A percentile compares a stretch with the other conserved stretches of the same genome.
Evolutionary conservation across 2,797 vertebrate species (phyloP).

Genomic region (Podarcis siculus): DNA sequence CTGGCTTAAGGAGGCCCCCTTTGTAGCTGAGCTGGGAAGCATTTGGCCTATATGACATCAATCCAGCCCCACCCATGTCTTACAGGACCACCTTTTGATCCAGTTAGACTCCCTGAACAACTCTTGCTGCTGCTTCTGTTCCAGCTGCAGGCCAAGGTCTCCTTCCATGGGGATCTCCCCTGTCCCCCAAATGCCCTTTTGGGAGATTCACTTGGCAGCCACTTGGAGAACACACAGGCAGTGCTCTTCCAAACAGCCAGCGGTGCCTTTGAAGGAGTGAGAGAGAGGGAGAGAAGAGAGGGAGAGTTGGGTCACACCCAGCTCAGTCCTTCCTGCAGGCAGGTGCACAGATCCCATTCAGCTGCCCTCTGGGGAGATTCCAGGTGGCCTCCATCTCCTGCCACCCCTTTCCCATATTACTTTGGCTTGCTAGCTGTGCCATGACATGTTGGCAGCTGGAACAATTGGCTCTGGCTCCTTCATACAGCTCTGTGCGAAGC

Average conservation of each 20-base stretch:
- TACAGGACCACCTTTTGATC: not conserved
- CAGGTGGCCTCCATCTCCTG: slow-evolving; percentile 69
- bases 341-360: slow-evolving; percentile 70
- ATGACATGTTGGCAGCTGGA: slow-evolving; percentile 68
- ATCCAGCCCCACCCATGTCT: not conserved
- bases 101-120: not conserved
- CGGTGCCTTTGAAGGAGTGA: slow-evolving; percentile 54
- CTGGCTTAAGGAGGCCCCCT: not conserved
- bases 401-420: slow-evolving; percentile 60
- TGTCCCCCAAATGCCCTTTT: not conserved
- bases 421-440: slow-evolving; percentile 61
- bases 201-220: not conserved
- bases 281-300: slow-evolving; percentile 47
- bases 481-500: slow-evolving; percentile 50
- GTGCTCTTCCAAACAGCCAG: slow-evolving; percentile 16
- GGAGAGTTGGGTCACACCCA: slow-evolving; percentile 49
- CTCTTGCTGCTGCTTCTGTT: not conserved
- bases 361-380: slow-evolving; percentile 61
- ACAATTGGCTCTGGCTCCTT: slow-evolving; percentile 63
- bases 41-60: too few relatives aligned
- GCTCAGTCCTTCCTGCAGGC: slow-evolving; percentile 64
- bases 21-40: not conserved
- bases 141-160: not conserved
- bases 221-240: slow-evolving; percentile 14
- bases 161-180: not conserved